A percentile compares a stretch with the other conserved stretches of the same genome.
These are phyloP conservation scores for Lerema accius DNA, from an alignment of 1,140 invertebrate species.

Conservation along the genomic window DNA sequence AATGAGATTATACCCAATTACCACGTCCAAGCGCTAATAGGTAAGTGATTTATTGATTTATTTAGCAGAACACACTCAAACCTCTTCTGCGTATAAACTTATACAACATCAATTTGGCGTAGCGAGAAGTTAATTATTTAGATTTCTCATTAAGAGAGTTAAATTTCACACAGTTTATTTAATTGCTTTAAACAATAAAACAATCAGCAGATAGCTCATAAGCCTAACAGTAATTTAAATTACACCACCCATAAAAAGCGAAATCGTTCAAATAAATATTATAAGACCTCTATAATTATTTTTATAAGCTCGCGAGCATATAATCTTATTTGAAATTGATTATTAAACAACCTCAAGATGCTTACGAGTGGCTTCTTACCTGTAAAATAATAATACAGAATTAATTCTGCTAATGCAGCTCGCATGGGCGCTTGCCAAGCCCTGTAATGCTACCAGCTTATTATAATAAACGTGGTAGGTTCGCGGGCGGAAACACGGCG, in stretches of 20 bases:
- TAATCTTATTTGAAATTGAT: background rate
- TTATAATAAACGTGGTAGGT: constrained; percentile 76
- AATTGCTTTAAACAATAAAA: background rate
- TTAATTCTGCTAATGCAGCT: constrained; percentile 53
- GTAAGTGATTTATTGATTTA: constrained; percentile 53
- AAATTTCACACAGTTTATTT: background rate
- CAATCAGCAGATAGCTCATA: background rate
- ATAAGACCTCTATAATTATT: too few species aligned
- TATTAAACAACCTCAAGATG: background rate
- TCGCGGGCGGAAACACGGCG: constrained; percentile 61
- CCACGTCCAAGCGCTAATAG: constrained; percentile 80
- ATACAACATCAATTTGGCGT: background rate
- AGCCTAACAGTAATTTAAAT: background rate
- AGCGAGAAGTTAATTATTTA: background rate
- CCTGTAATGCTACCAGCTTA: constrained; percentile 66
- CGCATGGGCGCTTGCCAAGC: constrained; percentile 61
- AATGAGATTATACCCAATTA: constrained; percentile 77
- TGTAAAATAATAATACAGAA: constrained; percentile 50
- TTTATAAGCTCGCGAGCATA: background rate
- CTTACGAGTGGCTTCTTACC: constrained; percentile 16
- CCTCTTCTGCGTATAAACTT: constrained; percentile 6
- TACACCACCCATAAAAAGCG: background rate
- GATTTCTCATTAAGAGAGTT: background rate
- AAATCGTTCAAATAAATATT: too few species aligned
- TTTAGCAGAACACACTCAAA: constrained; percentile 1